Evolutionary conservation across 2,797 vertebrate species (phyloP).

Genomic region (Podarcis lilfordi): DNA sequence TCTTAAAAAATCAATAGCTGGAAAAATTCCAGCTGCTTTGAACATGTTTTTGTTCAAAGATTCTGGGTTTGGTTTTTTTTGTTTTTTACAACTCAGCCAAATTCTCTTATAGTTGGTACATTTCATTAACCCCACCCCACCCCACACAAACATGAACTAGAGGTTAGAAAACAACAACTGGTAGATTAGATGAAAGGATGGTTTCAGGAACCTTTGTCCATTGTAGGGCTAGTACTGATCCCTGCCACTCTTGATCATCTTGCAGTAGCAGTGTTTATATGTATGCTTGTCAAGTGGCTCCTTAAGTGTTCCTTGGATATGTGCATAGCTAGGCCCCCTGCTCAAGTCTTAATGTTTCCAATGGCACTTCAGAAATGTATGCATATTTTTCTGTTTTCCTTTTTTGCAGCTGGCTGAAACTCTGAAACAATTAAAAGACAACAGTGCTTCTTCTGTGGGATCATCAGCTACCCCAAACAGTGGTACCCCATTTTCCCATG

Average conservation of each 20-base stretch:
- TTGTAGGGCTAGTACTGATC: neutral
- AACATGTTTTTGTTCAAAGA: conserved; percentile 3
- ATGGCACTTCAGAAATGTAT: neutral
- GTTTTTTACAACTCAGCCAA: conserved; percentile 22
- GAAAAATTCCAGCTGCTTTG: conserved; percentile 3
- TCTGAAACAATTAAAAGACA: conserved; percentile 90
- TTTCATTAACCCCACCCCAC: neutral
- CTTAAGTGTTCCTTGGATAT: neutral
- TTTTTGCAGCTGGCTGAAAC: conserved; percentile 86
- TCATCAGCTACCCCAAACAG: conserved; percentile 88
- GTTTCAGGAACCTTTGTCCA: neutral
- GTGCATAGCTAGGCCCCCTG: neutral
- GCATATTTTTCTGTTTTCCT: conserved; percentile 41
- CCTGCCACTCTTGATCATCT: neutral
- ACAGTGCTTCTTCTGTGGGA: conserved; percentile 78
- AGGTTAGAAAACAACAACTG: too few relatives aligned
- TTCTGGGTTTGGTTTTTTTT: neutral
- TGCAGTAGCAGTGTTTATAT: neutral
- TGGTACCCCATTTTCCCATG: conserved; percentile 92
- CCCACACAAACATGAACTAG: neutral
- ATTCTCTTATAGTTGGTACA: neutral
- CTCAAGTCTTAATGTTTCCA: neutral
- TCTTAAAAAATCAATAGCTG: conserved; percentile 21
- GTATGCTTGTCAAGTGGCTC: neutral
- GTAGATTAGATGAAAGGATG: neutral